phyloP scores from a whole-genome alignment of 1,140 invertebrate species.

The Monomorium pharaonis region DNA sequence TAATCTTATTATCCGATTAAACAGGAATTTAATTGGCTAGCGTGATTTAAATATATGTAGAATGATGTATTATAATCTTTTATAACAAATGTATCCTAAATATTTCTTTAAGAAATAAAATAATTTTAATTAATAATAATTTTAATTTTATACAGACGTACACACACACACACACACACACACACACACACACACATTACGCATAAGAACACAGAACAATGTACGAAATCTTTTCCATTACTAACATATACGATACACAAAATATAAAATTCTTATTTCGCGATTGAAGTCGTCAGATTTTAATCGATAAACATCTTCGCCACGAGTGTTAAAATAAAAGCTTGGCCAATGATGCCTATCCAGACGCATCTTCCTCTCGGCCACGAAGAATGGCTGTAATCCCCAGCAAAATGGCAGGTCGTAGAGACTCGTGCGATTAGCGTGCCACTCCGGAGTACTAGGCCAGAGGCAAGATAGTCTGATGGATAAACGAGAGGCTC shows the following conservation, averaged over 20 bases:
- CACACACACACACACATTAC: neutral
- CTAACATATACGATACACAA: neutral
- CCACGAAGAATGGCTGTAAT: conserved; percentile 44
- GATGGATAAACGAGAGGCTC: conserved; percentile 72
- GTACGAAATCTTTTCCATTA: neutral
- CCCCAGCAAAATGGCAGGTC: conserved; percentile 61
- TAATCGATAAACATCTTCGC: conserved; percentile 33
- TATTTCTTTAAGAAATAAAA: neutral
- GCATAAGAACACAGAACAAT: neutral
- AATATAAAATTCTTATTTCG: neutral
- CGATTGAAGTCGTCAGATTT: conserved; percentile 28
- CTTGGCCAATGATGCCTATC: conserved; percentile 28
- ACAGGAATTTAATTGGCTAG: neutral
- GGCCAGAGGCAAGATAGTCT: conserved; percentile 59
- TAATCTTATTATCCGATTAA: conserved; percentile 31
- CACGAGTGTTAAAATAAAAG: conserved; percentile 49
- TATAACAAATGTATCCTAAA: neutral
- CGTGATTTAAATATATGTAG: neutral
- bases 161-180: too few relatives aligned
- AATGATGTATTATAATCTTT: neutral
- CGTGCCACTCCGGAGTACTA: conserved; percentile 39
- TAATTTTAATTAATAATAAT: neutral
- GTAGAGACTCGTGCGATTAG: conserved; percentile 66
- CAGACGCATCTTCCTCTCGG: conserved; percentile 49
- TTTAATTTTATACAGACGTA: too few relatives aligned